phyloP scores from a whole-genome alignment of 1,140 invertebrate species.

The Lepidurus apus region DNA sequence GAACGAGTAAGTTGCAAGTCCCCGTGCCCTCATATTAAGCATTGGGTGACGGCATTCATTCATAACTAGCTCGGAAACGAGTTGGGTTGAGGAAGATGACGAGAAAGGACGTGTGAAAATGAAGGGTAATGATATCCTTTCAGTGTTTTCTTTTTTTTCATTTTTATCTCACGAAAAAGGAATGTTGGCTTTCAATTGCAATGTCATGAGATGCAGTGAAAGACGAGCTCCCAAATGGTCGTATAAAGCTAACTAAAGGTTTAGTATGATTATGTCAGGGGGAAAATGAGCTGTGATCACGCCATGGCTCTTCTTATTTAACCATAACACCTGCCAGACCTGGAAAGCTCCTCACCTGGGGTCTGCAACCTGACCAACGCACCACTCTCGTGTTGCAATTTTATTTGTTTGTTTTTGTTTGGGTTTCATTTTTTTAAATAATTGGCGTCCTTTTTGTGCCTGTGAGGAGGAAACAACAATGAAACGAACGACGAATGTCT shows the following conservation, averaged over 20 bases:
- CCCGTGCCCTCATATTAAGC: too few species aligned
- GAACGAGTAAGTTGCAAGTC: too few species aligned
- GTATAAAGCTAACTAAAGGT: not conserved
- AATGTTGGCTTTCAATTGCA: constrained; percentile 19
- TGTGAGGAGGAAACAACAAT: too few species aligned
- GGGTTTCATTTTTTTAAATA: too few species aligned
- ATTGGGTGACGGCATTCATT: constrained; percentile 3
- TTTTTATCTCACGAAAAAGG: not conserved
- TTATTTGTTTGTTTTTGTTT: too few species aligned
- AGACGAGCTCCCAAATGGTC: not conserved
- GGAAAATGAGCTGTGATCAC: not conserved
- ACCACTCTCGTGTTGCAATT: too few species aligned
- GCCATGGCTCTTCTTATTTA: not conserved
- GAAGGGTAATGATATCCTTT: not conserved
- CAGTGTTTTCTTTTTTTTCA: not conserved
- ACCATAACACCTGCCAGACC: not conserved
- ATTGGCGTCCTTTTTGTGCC: too few species aligned
- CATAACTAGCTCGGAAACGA: not conserved
- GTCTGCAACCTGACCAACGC: too few species aligned
- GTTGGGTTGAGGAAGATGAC: not conserved
- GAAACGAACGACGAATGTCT: not conserved
- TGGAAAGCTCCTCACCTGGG: not conserved
- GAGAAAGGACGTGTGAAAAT: constrained; percentile 1
- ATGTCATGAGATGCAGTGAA: constrained; percentile 10
- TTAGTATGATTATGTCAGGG: constrained; percentile 7